Conservation (phyloP, 2,113 vertebrate genomes). For the Crypturellus undulatus region DNA sequence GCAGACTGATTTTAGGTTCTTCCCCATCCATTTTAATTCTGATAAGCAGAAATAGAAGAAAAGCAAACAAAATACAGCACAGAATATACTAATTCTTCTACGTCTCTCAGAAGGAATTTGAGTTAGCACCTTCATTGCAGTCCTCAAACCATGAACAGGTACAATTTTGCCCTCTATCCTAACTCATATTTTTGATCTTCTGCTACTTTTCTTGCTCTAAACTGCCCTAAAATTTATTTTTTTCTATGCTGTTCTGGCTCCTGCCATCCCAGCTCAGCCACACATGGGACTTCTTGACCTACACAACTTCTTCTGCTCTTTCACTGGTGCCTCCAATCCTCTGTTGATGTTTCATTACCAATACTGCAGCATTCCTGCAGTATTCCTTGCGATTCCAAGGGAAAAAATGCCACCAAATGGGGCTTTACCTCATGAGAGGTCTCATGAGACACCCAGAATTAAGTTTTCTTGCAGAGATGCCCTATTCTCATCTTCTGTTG, state of each 20-base stretch:
- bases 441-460: not conserved
- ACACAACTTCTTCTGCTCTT: not conserved
- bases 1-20: not conserved
- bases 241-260: not conserved
- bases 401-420: not conserved
- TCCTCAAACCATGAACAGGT: not conserved
- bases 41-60: not conserved
- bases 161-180: not conserved
- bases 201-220: not conserved
- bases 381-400: not conserved
- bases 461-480: not conserved
- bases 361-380: not conserved
- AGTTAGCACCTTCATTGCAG: accelerated
- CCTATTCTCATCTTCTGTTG: accelerated
- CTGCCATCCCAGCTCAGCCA: not conserved
- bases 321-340: not conserved
- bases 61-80: not conserved
- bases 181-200: not conserved
- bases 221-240: not conserved
- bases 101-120: not conserved
- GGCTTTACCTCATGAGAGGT: not conserved
- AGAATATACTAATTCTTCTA: not conserved
- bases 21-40: not conserved
- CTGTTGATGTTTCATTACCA: not conserved
- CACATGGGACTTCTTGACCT: not conserved